A percentile compares a stretch with the other conserved stretches of the same genome.
Conservation (phyloP, 2,113 vertebrate genomes). For the Hippolais icterina region DNA sequence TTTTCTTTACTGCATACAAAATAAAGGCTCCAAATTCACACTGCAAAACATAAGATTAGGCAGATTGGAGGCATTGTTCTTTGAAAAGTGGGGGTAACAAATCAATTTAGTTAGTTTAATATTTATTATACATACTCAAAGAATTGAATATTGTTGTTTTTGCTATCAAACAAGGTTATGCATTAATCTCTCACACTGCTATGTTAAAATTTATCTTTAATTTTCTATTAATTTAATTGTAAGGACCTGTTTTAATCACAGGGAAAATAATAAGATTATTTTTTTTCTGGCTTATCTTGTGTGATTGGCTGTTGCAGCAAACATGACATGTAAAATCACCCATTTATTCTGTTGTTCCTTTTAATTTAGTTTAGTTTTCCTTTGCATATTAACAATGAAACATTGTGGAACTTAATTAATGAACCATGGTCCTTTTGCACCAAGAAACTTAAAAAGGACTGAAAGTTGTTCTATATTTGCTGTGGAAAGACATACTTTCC, state of each 20-base stretch:
- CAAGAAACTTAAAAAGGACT: not conserved
- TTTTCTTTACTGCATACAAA: fast-evolving
- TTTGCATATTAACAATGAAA: not conserved
- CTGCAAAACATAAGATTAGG: not conserved
- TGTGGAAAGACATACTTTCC: not conserved
- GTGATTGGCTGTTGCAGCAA: not conserved
- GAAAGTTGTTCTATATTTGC: not conserved
- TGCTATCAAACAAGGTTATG: not conserved
- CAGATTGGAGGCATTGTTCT: not conserved
- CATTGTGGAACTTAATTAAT: not conserved
- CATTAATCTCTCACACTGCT: not conserved
- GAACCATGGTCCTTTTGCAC: not conserved
- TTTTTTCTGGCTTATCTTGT: not conserved
- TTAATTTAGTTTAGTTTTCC: slow-evolving; percentile 33
- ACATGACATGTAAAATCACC: not conserved
- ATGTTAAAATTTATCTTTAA: not conserved
- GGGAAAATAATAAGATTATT: not conserved
- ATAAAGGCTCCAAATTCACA: not conserved
- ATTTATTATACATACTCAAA: not conserved
- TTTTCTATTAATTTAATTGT: not conserved
- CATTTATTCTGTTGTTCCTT: not conserved
- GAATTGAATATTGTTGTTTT: not conserved
- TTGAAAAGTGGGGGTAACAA: not conserved
- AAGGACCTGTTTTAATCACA: not conserved
- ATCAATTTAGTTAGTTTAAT: not conserved